These are phyloP conservation scores for Hirtodrosophila duncani DNA, from an alignment of 2,888 invertebrate species.

Conservation along the genomic window DNA sequence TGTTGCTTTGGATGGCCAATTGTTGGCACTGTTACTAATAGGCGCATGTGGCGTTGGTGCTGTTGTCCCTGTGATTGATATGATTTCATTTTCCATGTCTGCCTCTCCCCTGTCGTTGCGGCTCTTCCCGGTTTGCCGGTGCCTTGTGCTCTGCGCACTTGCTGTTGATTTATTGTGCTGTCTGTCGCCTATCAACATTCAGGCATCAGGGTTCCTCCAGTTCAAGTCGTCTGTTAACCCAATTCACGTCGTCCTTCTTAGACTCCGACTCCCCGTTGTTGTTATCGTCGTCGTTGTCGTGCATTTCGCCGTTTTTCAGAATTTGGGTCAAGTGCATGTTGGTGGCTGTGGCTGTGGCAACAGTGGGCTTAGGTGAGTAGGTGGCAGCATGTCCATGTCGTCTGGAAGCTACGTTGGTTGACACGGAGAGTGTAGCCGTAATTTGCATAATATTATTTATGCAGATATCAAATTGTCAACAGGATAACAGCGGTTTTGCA, in stretches of 20 bases:
- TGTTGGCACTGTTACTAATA: slow-evolving; percentile 23
- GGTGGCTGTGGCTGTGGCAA: slow-evolving; percentile 8
- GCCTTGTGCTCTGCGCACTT: not conserved
- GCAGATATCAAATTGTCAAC: too few relatives aligned
- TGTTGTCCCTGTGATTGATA: slow-evolving; percentile 54
- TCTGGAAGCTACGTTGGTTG: too few relatives aligned
- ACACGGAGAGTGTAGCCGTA: too few relatives aligned
- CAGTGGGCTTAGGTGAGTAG: too few relatives aligned
- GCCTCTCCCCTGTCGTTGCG: slow-evolving; percentile 8
- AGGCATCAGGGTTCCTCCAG: too few relatives aligned
- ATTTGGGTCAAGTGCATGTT: slow-evolving; percentile 67
- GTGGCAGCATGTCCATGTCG: too few relatives aligned
- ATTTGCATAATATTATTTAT: too few relatives aligned
- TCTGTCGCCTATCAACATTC: too few relatives aligned
- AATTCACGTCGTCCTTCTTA: slow-evolving; percentile 40
- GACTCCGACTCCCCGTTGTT: slow-evolving; percentile 4
- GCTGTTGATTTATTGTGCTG: slow-evolving; percentile 41
- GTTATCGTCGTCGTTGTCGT: slow-evolving; percentile 40
- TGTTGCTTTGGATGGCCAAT: slow-evolving; percentile 17
- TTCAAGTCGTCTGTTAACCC: slow-evolving; percentile 65
- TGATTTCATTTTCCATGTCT: slow-evolving; percentile 22
- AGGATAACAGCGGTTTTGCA: too few relatives aligned
- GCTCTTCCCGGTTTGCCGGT: not conserved
- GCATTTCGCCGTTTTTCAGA: slow-evolving; percentile 50
- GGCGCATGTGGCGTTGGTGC: slow-evolving; percentile 6